phyloP scores from a whole-genome alignment of 2,797 vertebrate genomes.

The Chaenodraco wilsoni region DNA sequence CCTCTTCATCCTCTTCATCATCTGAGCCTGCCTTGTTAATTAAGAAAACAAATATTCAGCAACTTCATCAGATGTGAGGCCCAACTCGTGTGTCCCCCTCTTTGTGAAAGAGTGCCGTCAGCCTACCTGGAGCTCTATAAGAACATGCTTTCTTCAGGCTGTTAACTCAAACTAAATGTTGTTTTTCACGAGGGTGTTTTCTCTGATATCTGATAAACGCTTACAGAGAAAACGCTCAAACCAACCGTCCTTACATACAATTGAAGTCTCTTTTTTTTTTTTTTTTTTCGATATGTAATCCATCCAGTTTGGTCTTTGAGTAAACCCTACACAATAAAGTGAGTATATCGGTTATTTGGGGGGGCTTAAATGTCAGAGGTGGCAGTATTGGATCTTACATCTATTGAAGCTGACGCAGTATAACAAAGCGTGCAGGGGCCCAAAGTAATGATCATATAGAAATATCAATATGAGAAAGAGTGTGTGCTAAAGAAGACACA shows the following conservation, averaged over 20 bases:
- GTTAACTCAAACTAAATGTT: slow-evolving; percentile 36
- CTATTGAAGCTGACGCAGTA: slow-evolving; percentile 81
- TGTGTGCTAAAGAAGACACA: slow-evolving; percentile 86
- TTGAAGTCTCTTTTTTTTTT: slow-evolving; percentile 5
- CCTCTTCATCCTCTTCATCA: slow-evolving; percentile 49
- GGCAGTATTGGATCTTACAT: slow-evolving; percentile 84
- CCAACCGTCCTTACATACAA: background rate
- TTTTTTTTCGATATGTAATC: slow-evolving; percentile 19
- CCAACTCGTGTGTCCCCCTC: slow-evolving; percentile 5
- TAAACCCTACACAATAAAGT: slow-evolving; percentile 60
- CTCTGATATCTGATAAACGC: slow-evolving; percentile 17
- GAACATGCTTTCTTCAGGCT: slow-evolving; percentile 46
- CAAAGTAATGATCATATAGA: slow-evolving; percentile 88
- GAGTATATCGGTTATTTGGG: slow-evolving; percentile 62
- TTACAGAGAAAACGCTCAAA: slow-evolving; percentile 20
- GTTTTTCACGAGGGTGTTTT: background rate
- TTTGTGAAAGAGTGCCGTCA: slow-evolving; percentile 36
- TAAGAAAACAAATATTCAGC: slow-evolving; percentile 78
- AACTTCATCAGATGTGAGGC: slow-evolving; percentile 72
- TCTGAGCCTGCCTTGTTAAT: slow-evolving; percentile 73
- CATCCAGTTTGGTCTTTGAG: slow-evolving; percentile 21
- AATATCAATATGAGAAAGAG: slow-evolving; percentile 88
- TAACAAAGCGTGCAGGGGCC: slow-evolving; percentile 80
- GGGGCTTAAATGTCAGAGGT: slow-evolving; percentile 77
- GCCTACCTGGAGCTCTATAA: slow-evolving; percentile 54